phyloP scores from a whole-genome alignment of 2,888 invertebrate species.

The Gnatocerus cornutus region DNA sequence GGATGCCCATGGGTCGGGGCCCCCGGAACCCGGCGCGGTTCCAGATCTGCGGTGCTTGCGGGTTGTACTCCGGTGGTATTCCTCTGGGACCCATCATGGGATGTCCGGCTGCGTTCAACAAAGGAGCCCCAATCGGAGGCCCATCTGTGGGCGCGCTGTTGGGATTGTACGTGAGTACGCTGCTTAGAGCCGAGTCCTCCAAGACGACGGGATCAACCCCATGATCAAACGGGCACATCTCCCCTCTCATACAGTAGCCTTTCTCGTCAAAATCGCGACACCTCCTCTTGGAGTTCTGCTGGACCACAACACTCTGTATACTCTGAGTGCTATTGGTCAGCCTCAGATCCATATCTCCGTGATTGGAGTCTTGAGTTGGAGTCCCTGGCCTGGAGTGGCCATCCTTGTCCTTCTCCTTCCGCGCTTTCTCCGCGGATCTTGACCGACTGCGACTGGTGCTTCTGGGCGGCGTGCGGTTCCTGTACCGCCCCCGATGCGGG shows the following conservation, averaged over 20 bases:
- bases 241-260: conserved; percentile 90
- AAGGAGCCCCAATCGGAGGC: conserved; percentile 58
- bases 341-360: conserved; percentile 74
- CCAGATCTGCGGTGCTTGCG: conserved; percentile 70
- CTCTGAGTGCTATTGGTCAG: conserved; percentile 73
- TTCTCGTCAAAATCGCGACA: conserved; percentile 86
- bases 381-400: conserved; percentile 68
- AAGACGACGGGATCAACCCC: conserved; percentile 96
- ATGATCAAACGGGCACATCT: conserved; percentile 97
- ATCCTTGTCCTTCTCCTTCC: conserved; percentile 59
- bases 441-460: conserved; percentile 63
- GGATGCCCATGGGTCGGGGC: conserved; percentile 64
- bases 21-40: conserved; percentile 64
- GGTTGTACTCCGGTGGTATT: conserved; percentile 67
- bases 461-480: conserved; percentile 54
- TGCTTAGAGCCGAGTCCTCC: conserved; percentile 83
- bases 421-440: conserved; percentile 70
- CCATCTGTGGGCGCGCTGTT: conserved; percentile 61
- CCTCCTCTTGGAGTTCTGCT: conserved; percentile 54
- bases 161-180: conserved; percentile 73
- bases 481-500: conserved; percentile 56
- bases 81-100: conserved; percentile 64
- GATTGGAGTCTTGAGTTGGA: conserved; percentile 75
- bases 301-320: conserved; percentile 72
- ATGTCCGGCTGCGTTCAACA: conserved; percentile 66